Percentiles rank a stretch among this genome's conserved stretches.
Conservation (phyloP, 2,113 vertebrate genomes). For the Erythrolamprus reginae region DNA sequence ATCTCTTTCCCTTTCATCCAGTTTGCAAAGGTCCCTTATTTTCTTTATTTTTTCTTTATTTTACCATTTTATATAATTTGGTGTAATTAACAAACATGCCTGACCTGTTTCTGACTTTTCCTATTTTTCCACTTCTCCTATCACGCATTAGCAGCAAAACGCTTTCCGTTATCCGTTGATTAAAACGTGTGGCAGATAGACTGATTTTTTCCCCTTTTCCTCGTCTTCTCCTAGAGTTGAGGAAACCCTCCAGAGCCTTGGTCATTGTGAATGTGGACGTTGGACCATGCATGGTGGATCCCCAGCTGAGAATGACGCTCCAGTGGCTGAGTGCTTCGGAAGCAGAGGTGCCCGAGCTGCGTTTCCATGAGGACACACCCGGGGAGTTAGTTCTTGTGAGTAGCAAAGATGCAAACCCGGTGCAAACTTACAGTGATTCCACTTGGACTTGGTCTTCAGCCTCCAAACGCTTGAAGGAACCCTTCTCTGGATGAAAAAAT, state of each 20-base stretch:
- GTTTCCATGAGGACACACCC: conserved; percentile 67
- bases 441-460: neutral
- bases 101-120: neutral
- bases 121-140: neutral
- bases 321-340: conserved; percentile 94
- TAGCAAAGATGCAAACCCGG: conserved; percentile 13
- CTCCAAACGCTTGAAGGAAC: neutral
- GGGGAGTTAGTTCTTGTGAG: conserved; percentile 84
- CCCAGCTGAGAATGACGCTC: conserved; percentile 81
- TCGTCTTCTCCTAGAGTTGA: conserved; percentile 67
- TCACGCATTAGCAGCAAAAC: neutral
- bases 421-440: neutral
- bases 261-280: conserved; percentile 78
- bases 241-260: conserved; percentile 63
- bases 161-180: neutral
- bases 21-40: neutral
- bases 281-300: conserved; percentile 71
- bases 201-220: neutral
- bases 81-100: neutral
- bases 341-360: conserved; percentile 75
- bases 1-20: neutral
- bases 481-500: neutral
- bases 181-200: neutral
- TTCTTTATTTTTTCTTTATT: neutral
- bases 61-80: neutral